Evolutionary conservation across 2,888 invertebrate species (phyloP), one percentile per base, ranked within the genome.

Genomic region (Drosophila austrosaltans): DNA sequence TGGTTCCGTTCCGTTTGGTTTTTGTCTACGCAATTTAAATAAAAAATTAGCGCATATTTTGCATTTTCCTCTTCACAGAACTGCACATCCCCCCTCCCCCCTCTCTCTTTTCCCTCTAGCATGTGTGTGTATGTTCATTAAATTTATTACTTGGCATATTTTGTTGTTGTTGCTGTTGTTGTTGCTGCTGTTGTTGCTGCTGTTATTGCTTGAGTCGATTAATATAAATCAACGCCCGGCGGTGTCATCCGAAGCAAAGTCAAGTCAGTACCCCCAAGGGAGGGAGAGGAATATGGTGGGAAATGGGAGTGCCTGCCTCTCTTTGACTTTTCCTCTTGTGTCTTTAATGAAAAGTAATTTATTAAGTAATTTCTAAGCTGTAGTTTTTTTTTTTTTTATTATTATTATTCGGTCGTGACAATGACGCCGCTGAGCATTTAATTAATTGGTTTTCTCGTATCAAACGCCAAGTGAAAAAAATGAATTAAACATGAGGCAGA

Each of bases 301-400:
- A 62, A 36, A 66, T 28, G 53, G 28, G n/a, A 16, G 53, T 56
- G 39, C 57, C 62, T n/a, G 53, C 53, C 53, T 60, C 58, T 69
- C 58, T 69, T 78, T 68, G 80, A 82, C 85, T 75, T 85, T 80
- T 82, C 73, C 78, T 75, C 0, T 80, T 82, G 82, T 80, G 82
- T 76, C 78, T 85, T 82, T 85, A 85, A 82, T 85, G 85, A 48
- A 78, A 85, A 85, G 82, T 85, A 82, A 85, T 83, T 83, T 86
- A 83, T 83, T 86, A 83, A 86, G 83, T 83, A 83, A 83, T 83
- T 86, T 83, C 86, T 83, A 83, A 83, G 83, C 86, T 79, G 5
- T 28, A 28, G 74, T 81, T 81, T 48, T 48, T 48, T 44, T n/a
- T 20, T 20, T 44, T 20, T 44, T 44, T 81, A 79, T 44, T 16